A percentile compares a stretch with the other conserved stretches of the same genome.
Conservation (phyloP, 2,888 invertebrate species). For the Argyra leucocephala region DNA sequence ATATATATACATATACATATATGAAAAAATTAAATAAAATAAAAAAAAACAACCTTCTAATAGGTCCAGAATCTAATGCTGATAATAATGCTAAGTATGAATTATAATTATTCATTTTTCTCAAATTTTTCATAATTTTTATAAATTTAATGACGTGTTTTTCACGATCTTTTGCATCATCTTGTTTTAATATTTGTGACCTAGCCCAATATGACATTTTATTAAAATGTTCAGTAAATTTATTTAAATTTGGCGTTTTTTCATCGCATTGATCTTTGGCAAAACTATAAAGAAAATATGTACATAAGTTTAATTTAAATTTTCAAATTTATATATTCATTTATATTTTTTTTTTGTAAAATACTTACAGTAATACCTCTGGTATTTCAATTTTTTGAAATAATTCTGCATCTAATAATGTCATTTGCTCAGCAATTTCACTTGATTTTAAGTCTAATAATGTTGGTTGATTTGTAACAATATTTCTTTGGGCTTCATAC, state of each 20-base stretch:
- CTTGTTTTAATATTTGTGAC: conserved; percentile 81
- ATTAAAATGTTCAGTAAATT: conserved; percentile 98
- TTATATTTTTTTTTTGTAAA: neutral
- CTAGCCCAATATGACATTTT: conserved; percentile 99
- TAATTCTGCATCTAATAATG: conserved; percentile 84
- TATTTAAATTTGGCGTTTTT: conserved; percentile 87
- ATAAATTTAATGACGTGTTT: conserved; percentile 90
- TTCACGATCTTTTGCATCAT: conserved; percentile 90
- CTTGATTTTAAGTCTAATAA: conserved; percentile 88
- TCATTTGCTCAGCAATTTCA: conserved; percentile 97
- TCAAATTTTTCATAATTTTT: conserved; percentile 94
- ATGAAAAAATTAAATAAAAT: no score
- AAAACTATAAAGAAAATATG: conserved; percentile 48
- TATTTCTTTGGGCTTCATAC: conserved; percentile 46
- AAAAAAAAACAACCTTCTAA: conserved; percentile 42
- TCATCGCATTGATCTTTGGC: conserved; percentile 96
- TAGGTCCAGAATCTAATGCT: conserved; percentile 92
- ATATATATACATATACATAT: no score
- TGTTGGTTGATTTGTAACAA: conserved; percentile 52
- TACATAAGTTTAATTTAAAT: neutral
- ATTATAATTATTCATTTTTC: conserved; percentile 97
- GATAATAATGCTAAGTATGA: conserved; percentile 93
- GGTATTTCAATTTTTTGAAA: conserved; percentile 95
- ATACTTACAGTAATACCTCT: conserved; percentile 66
- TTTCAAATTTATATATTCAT: no score